Evolutionary conservation across 2,888 invertebrate genomes (phyloP).

Genomic region (Liodrosophila aerea): DNA sequence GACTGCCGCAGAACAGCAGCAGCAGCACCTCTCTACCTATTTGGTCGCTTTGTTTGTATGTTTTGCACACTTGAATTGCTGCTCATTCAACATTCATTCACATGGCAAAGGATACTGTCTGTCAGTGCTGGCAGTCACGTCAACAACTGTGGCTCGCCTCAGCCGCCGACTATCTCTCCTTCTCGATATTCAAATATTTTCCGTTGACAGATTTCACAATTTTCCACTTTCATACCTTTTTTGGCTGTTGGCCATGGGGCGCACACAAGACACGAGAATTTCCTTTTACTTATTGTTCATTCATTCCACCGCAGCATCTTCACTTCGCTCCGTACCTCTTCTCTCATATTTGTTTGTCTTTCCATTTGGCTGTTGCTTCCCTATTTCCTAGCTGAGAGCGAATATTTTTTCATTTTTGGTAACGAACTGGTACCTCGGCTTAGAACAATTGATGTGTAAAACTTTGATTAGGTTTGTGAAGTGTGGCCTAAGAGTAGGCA

Average conservation of each 20-base stretch:
- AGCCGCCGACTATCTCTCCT: constrained; percentile 4
- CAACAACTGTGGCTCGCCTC: constrained; percentile 23
- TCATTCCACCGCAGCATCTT: constrained; percentile 52
- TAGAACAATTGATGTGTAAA: constrained; percentile 69
- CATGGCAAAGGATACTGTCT: constrained; percentile 45
- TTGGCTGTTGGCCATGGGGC: constrained; percentile 49
- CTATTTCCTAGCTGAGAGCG: not conserved
- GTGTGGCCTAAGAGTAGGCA: constrained; percentile 36
- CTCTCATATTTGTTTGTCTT: constrained; percentile 6
- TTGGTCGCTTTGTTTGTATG: constrained; percentile 46
- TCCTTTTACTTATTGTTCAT: constrained; percentile 68
- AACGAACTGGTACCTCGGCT: constrained; percentile 33
- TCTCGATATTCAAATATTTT: constrained; percentile 74
- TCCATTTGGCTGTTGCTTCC: constrained; percentile 4
- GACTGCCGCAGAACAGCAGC: not conserved
- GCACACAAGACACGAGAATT: constrained; percentile 23
- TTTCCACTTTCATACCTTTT: constrained; percentile 74
- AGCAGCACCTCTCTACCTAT: not conserved
- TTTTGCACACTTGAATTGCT: constrained; percentile 69
- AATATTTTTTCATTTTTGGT: constrained; percentile 1
- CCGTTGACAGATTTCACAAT: constrained; percentile 74
- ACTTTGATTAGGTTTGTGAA: constrained; percentile 67
- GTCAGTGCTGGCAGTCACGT: constrained; percentile 27
- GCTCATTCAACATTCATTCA: constrained; percentile 74
- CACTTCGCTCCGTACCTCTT: constrained; percentile 13